These are phyloP conservation scores for Cyaniris semiargus DNA, from an alignment of 2,888 invertebrate genomes.

Conservation along the genomic window DNA sequence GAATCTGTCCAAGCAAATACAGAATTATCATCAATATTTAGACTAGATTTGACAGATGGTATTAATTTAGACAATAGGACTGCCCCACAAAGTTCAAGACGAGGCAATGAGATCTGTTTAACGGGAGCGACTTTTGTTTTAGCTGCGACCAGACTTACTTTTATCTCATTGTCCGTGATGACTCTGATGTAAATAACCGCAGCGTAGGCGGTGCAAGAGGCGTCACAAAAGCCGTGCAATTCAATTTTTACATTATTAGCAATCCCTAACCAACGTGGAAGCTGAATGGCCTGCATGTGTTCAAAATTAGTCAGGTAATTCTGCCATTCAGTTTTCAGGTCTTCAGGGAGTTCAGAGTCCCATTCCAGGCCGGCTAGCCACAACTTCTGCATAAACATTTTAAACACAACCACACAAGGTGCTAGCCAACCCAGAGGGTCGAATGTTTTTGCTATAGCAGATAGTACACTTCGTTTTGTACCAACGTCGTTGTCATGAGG, in stretches of 20 bases:
- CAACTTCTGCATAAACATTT: conserved; percentile 20
- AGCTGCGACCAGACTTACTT: background rate
- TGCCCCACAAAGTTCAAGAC: conserved; percentile 12
- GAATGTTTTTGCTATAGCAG: too few species aligned
- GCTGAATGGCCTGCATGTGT: too few species aligned
- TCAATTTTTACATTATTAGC: background rate
- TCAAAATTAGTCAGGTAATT: too few species aligned
- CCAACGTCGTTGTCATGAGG: too few species aligned
- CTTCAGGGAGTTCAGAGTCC: background rate
- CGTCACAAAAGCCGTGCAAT: conserved; percentile 1
- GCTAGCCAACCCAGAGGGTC: conserved; percentile 27
- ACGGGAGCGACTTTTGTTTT: conserved; percentile 22
- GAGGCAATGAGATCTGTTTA: conserved; percentile 10
- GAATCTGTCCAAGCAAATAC: conserved; percentile 15
- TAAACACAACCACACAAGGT: background rate
- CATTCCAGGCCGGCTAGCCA: conserved; percentile 14
- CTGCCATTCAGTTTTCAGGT: too few species aligned
- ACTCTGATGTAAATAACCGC: conserved; percentile 4
- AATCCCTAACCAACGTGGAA: too few species aligned
- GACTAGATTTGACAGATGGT: background rate
- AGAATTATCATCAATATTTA: background rate
- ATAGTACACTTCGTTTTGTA: too few species aligned
- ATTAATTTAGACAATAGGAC: background rate
- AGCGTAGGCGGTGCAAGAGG: background rate
- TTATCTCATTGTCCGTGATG: too few species aligned